Evolutionary conservation across 2,113 vertebrate species (phyloP), one percentile per base, ranked within the genome.

Genomic region (Plestiodon gilberti): DNA sequence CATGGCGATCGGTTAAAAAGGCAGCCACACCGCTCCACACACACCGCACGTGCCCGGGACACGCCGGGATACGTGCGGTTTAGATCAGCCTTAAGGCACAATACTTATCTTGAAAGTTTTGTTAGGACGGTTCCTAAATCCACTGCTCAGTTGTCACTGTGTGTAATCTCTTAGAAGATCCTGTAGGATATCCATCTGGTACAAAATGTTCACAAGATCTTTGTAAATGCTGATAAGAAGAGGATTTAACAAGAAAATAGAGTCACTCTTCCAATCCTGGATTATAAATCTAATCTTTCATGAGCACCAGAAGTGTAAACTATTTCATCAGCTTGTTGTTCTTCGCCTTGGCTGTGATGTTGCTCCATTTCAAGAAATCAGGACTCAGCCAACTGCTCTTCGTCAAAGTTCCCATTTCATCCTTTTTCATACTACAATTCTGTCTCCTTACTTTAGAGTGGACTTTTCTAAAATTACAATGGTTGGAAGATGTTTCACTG

Each of bases 201-300:
- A 86, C 59, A 48, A n/a, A 55, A 64, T 74, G 73, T 23, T 73
- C 69, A 64, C 38, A 64, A 64, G 57, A 64, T 67, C 62, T 38
- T 55, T 84, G 10, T 84, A 55, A 81, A 62, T 14, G 3, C 59
- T 62, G 85, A 86, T 81, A 64, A 28, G 77, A 57, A 78, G 52
- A 61, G 20, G 76, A 86, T 79, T 86, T 79, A 86, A 71, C 84
- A 57, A 62, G 61, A 86, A 79, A 80, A 80, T 28, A 74, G 35
- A 71, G 69, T 73, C 30, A 52, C 67, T 73, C 40, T 80, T 48
- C 35, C 65, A 73, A 3, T 43, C 76, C 77, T 48, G 55, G 65
- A 71, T 86, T 86, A 86, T 71, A 73, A 73, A 71, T 48, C 25
- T 80, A 71, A 80, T 86, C 75, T 62, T 80, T 59, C 30, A 78